phyloP scores from a whole-genome alignment of 2,888 invertebrate species.

The Sericinus montela region DNA sequence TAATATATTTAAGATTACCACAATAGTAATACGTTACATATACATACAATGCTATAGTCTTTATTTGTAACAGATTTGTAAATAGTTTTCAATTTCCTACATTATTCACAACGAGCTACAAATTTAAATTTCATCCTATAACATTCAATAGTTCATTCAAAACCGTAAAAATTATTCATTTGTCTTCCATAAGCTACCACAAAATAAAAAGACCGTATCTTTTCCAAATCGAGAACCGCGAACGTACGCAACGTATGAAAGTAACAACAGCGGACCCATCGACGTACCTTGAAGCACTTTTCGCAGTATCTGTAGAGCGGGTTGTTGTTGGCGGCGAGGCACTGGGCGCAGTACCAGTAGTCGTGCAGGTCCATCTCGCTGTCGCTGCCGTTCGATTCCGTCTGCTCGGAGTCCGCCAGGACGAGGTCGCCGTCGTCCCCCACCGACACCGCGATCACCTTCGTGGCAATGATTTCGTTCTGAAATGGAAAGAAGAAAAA shows the following conservation, averaged over 20 bases:
- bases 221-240: too few species aligned
- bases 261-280: background rate
- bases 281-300: conserved; percentile 83
- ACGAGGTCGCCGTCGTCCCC: conserved; percentile 57
- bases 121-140: too few species aligned
- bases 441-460: conserved; percentile 56
- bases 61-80: too few species aligned
- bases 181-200: too few species aligned
- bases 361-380: conserved; percentile 77
- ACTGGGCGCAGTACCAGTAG: conserved; percentile 83
- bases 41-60: too few species aligned
- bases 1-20: too few species aligned
- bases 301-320: conserved; percentile 84
- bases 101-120: too few species aligned
- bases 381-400: conserved; percentile 55
- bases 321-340: conserved; percentile 80
- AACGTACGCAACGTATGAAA: background rate
- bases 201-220: too few species aligned
- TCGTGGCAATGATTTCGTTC: conserved; percentile 63
- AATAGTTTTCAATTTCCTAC: too few species aligned
- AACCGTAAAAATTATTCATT: too few species aligned
- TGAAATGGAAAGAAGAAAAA: conserved; percentile 34
- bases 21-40: too few species aligned
- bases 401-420: conserved; percentile 67
- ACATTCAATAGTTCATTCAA: too few species aligned